A percentile compares a stretch with the other conserved stretches of the same genome.
These are phyloP conservation scores for Alfaro cultratus DNA, from an alignment of 2,797 vertebrate genomes.

Conservation along the genomic window DNA sequence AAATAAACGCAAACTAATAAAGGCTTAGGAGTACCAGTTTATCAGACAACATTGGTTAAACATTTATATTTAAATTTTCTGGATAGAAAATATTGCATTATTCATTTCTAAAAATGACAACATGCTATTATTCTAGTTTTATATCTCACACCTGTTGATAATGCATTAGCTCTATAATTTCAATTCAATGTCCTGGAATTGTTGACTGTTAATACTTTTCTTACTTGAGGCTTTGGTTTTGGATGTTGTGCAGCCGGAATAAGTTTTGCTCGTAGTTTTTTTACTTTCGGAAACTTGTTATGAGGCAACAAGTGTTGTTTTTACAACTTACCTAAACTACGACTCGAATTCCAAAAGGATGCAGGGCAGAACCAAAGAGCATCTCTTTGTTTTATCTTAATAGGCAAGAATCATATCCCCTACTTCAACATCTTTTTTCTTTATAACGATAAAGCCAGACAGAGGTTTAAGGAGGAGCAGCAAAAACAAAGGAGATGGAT, in stretches of 20 bases:
- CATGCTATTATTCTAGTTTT: neutral
- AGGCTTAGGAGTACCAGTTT: neutral
- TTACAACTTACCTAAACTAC: neutral
- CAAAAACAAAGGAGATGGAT: neutral
- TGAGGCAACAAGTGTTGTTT: neutral
- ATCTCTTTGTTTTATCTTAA: neutral
- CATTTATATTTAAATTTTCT: neutral
- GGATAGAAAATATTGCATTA: neutral
- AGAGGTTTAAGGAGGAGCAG: neutral
- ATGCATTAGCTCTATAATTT: neutral
- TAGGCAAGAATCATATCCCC: neutral
- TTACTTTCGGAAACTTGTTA: neutral
- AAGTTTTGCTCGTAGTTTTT: neutral
- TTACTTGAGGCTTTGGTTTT: too few relatives aligned
- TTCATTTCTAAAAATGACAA: neutral
- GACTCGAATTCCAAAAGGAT: neutral
- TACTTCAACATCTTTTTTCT: neutral
- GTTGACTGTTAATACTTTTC: neutral
- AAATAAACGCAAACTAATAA: neutral
- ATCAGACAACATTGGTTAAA: neutral
- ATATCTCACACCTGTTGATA: neutral
- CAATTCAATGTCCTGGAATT: neutral
- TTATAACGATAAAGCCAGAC: neutral
- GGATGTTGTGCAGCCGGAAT: neutral
- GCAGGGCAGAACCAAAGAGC: neutral